A percentile compares a stretch with the other conserved stretches of the same genome.
Evolutionary conservation across 2,113 vertebrate genomes (phyloP).

Genomic region (Siniperca chuatsi): DNA sequence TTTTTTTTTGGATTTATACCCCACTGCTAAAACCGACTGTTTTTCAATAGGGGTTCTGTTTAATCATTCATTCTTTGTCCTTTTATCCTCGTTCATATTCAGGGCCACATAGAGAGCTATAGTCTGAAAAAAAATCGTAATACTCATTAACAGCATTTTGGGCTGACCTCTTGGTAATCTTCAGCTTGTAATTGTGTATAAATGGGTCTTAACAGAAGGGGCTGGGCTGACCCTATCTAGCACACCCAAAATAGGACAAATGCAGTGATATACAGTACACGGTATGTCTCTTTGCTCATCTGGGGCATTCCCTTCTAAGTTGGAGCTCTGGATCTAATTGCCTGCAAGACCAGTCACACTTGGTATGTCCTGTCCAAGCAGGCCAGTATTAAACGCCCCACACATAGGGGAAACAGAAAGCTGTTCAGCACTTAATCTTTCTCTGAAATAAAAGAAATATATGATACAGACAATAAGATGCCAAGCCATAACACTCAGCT

Average conservation of each 20-base stretch:
- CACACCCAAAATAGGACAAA: constrained; percentile 70
- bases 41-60: not conserved
- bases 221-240: constrained; percentile 12
- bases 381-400: not conserved
- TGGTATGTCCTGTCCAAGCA: constrained; percentile 39
- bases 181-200: constrained; percentile 15
- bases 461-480: not conserved
- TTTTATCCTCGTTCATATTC: not conserved
- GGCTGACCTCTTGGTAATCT: constrained; percentile 11
- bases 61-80: constrained; percentile 14
- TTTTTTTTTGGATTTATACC: not conserved
- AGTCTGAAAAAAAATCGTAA: not conserved
- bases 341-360: constrained; percentile 49
- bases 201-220: constrained; percentile 37
- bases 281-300: constrained; percentile 60
- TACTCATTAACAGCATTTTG: not conserved
- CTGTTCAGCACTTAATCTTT: constrained; percentile 9
- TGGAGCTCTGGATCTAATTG: constrained; percentile 63
- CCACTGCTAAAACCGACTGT: not conserved
- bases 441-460: constrained; percentile 24
- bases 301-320: constrained; percentile 72
- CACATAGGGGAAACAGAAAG: not conserved
- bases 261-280: constrained; percentile 64
- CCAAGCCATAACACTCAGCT: not conserved
- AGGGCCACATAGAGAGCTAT: not conserved